Conservation (phyloP, 2,113 vertebrate species). For the Gobius niger region DNA sequence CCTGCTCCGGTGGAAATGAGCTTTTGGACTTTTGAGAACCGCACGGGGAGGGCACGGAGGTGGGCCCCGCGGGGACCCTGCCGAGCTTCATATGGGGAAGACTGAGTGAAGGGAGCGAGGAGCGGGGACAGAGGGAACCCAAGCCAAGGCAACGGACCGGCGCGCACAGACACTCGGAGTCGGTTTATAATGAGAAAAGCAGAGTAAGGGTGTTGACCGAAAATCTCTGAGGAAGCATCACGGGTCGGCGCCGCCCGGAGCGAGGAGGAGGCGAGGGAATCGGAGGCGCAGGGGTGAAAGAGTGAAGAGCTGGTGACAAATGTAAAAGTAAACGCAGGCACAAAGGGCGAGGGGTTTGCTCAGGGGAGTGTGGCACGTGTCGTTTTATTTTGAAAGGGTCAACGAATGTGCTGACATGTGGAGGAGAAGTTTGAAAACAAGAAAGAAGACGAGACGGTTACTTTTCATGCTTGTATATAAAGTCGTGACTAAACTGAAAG, state of each 20-base stretch:
- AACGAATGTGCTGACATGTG: background rate
- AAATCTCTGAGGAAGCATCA: constrained; percentile 58
- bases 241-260: constrained; percentile 47
- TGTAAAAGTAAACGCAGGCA: constrained; percentile 14
- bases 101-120: constrained; percentile 45
- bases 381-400: constrained; percentile 2
- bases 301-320: constrained; percentile 50
- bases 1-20: background rate
- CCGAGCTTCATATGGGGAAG: constrained; percentile 46
- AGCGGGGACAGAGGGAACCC: constrained; percentile 38
- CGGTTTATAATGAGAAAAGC: constrained; percentile 74
- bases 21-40: constrained; percentile 13
- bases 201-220: constrained; percentile 71
- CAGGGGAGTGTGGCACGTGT: background rate
- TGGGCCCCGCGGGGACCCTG: constrained; percentile 36
- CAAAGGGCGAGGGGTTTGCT: background rate
- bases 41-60: constrained; percentile 37
- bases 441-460: no score
- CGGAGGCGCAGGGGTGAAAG: constrained; percentile 29
- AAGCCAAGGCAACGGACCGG: constrained; percentile 43
- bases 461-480: no score
- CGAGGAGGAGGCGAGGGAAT: constrained; percentile 25
- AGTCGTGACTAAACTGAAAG: background rate
- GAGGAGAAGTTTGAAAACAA: background rate
- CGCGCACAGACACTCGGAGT: constrained; percentile 35